Conservation (phyloP, 2,797 vertebrate species). For the Rhinella marina region DNA sequence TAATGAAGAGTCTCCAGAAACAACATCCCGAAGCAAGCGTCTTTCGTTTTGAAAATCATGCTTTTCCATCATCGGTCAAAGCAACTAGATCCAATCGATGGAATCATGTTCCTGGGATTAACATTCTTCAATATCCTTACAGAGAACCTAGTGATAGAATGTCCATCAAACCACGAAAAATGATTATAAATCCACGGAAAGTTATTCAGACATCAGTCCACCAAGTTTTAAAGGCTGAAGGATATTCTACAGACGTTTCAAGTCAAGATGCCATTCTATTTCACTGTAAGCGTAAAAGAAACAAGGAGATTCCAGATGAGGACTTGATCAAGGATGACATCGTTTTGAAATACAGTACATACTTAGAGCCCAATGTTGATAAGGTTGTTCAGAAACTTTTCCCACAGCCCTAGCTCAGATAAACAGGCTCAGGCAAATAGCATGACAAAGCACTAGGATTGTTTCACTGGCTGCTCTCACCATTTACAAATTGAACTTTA, state of each 20-base stretch:
- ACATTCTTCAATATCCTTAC: conserved; percentile 67
- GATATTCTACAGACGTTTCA: neutral
- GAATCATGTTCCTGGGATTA: conserved; percentile 60
- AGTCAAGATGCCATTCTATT: neutral
- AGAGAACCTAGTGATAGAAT: conserved; percentile 63
- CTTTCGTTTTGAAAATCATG: conserved; percentile 76
- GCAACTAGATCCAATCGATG: conserved; percentile 66
- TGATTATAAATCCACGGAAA: conserved; percentile 65
- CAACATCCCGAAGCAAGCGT: conserved; percentile 57
- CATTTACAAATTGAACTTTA: too few species aligned
- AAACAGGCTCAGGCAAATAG: neutral
- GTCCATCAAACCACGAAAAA: conserved; percentile 58
- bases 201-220: conserved; percentile 68
- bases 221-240: conserved; percentile 10
- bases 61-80: conserved; percentile 70
- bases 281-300: neutral
- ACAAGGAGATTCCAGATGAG: neutral
- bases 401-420: neutral
- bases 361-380: neutral
- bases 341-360: neutral
- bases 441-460: too few species aligned
- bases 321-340: conserved; percentile 1
- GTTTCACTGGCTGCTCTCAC: too few species aligned
- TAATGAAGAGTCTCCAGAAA: conserved; percentile 66
- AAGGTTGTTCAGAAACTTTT: neutral